Conservation (phyloP, 2,797 vertebrate genomes). For the Pipistrellus kuhlii region DNA sequence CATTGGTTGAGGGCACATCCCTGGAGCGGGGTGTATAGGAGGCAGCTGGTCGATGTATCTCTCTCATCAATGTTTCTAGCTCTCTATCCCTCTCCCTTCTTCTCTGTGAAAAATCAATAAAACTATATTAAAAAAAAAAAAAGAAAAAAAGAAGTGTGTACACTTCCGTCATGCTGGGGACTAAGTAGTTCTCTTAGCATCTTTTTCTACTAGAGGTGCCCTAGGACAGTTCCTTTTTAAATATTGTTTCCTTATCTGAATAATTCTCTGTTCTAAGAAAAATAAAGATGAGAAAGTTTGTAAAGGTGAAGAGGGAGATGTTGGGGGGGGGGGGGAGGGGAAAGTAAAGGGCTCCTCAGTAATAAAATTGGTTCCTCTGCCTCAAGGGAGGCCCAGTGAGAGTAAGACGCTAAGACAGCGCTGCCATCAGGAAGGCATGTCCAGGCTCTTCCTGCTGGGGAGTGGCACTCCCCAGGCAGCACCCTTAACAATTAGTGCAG, state of each 20-base stretch:
- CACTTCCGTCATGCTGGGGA: background rate
- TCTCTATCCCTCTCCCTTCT: too few relatives aligned
- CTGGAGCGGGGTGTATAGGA: too few relatives aligned
- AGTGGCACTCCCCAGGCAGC: background rate
- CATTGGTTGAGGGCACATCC: too few relatives aligned
- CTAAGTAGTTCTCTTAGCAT: background rate
- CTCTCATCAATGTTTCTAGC: too few relatives aligned
- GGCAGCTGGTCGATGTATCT: too few relatives aligned
- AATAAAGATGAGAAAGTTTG: conserved; percentile 15
- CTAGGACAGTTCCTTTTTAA: background rate
- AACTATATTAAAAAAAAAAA: too few relatives aligned
- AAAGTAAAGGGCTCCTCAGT: background rate
- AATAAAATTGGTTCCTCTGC: conserved; percentile 1
- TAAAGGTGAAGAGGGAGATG: background rate
- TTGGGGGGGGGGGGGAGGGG: background rate
- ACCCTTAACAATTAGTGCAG: background rate
- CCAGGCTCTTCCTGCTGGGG: background rate
- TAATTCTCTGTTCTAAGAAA: conserved; percentile 53
- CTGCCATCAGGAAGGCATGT: background rate
- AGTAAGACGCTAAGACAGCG: background rate
- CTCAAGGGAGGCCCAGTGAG: background rate
- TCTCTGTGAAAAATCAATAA: too few relatives aligned
- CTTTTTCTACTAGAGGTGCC: background rate
- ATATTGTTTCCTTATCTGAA: background rate
- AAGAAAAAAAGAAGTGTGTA: background rate